Conservation (phyloP, 2,888 invertebrate genomes). For the Epsilonema sp. region DNA sequence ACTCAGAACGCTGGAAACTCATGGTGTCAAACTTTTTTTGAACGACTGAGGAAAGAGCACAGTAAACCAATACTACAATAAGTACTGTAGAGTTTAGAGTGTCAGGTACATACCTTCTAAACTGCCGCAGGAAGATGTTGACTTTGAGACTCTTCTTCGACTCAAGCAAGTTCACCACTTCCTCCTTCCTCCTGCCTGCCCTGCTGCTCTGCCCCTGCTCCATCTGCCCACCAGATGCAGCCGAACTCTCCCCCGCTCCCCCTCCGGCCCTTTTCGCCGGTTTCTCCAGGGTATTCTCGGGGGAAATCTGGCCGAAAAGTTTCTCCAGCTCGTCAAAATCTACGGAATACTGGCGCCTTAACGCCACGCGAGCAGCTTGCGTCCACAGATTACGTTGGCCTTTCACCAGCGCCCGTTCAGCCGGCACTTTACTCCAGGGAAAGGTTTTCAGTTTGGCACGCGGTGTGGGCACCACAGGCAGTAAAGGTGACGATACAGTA, state of each 20-base stretch:
- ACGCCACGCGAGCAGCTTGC: slow-evolving; percentile 20
- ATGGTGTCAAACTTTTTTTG: no score
- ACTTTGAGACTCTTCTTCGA: slow-evolving; percentile 83
- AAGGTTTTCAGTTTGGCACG: slow-evolving; percentile 89
- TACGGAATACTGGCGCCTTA: slow-evolving; percentile 47
- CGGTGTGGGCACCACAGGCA: slow-evolving; percentile 71
- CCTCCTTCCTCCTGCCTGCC: slow-evolving; percentile 6
- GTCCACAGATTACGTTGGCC: slow-evolving; percentile 27
- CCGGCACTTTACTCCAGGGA: slow-evolving; percentile 91
- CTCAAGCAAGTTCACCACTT: slow-evolving; percentile 44
- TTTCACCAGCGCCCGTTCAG: no score
- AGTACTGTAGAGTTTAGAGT: no score
- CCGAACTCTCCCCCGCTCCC: no score
- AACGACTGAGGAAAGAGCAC: neutral
- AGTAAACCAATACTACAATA: slow-evolving; percentile 19
- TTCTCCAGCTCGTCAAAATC: slow-evolving; percentile 88
- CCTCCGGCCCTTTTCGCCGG: no score
- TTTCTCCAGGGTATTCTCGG: neutral
- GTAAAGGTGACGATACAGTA: no score
- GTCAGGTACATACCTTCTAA: slow-evolving; percentile 48
- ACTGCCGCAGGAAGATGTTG: slow-evolving; percentile 93
- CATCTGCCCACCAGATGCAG: no score
- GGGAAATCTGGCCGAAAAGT: slow-evolving; percentile 46
- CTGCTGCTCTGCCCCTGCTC: no score
- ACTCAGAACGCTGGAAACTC: no score